Conservation (phyloP, 2,888 invertebrate species). For the Diarsia brunnea region DNA sequence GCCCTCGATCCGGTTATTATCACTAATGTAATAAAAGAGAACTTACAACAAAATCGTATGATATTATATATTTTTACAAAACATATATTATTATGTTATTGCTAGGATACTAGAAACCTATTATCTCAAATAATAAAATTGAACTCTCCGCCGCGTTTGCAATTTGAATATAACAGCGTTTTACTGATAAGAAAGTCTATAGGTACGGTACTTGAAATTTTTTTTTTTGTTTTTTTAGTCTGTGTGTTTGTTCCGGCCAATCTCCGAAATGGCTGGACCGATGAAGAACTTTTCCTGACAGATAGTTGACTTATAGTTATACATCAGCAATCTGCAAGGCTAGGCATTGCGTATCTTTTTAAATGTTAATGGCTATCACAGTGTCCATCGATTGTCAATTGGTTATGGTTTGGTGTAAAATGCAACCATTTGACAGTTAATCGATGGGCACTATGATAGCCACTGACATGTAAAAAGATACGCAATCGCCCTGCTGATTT, state of each 20-base stretch:
- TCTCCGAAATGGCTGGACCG: not conserved
- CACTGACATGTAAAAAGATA: no score
- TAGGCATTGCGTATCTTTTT: no score
- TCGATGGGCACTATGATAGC: no score
- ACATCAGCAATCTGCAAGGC: no score
- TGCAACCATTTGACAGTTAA: no score
- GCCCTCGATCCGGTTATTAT: conserved; percentile 58
- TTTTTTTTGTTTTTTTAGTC: not conserved
- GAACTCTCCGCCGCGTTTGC: not conserved
- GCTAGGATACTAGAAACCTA: not conserved
- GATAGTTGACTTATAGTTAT: not conserved
- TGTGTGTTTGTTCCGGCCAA: not conserved
- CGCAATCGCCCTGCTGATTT: no score
- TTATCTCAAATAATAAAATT: not conserved
- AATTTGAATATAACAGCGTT: not conserved
- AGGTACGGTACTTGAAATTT: not conserved
- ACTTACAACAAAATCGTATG: conserved; percentile 3
- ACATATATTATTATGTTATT: conserved; percentile 20
- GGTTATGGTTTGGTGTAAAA: no score
- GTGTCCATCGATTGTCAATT: no score
- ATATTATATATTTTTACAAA: conserved; percentile 18
- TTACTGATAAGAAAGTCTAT: not conserved
- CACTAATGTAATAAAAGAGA: conserved; percentile 33
- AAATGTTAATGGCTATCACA: no score
- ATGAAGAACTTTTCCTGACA: not conserved